phyloP scores from a whole-genome alignment of 2,113 vertebrate genomes.

The Opisthocomus hoazin region DNA sequence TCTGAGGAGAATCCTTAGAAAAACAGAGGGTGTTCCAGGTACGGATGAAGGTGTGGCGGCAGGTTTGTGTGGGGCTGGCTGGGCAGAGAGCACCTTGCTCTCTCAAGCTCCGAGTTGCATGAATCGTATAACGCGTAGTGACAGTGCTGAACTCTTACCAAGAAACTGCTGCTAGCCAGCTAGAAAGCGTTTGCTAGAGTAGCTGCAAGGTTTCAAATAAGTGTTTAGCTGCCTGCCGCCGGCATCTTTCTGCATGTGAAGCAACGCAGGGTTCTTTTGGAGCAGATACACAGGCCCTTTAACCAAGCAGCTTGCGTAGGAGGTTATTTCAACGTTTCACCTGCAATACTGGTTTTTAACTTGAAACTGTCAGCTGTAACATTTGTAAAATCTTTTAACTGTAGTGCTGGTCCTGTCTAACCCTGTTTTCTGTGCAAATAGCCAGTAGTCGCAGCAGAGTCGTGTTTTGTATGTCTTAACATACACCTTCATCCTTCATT shows the following conservation, averaged over 20 bases:
- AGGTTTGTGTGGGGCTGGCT: constrained; percentile 24
- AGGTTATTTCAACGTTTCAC: not conserved
- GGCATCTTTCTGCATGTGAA: constrained; percentile 29
- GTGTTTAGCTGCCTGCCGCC: constrained; percentile 17
- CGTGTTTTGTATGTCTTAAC: constrained; percentile 3
- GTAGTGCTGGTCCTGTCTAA: constrained; percentile 15
- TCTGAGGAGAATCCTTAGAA: constrained; percentile 52
- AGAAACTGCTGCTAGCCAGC: not conserved
- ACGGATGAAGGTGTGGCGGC: not conserved
- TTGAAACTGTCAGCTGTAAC: not conserved
- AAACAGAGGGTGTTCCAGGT: constrained; percentile 51
- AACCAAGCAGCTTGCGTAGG: not conserved
- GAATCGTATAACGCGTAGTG: not conserved
- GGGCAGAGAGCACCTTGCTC: not conserved
- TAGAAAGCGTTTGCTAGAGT: not conserved
- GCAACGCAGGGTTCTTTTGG: not conserved
- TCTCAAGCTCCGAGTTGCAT: constrained; percentile 12
- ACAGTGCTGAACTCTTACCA: constrained; percentile 5
- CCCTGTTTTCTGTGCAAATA: not conserved
- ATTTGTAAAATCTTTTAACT: not conserved
- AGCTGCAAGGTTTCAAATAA: not conserved
- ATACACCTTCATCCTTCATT: constrained; percentile 20
- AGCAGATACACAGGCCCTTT: not conserved
- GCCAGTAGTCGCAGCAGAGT: not conserved
- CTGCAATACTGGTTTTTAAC: not conserved